phyloP scores from a whole-genome alignment of 2,113 vertebrate genomes.

The Oryzias melastigma region DNA sequence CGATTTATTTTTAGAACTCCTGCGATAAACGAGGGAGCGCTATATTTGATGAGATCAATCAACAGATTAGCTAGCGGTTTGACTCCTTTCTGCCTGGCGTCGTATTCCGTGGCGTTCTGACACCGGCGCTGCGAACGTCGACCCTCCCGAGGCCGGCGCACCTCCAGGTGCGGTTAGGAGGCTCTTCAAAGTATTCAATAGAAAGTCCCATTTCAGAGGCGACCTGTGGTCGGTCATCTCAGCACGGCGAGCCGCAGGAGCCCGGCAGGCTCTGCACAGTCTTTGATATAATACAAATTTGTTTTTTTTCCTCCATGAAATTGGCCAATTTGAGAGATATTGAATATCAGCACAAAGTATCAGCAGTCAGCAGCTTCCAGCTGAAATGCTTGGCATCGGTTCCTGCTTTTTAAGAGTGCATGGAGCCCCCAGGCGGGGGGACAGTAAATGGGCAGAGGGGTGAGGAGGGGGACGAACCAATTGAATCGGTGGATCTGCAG shows the following conservation, averaged over 20 bases:
- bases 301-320: constrained; percentile 33
- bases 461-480: constrained; percentile 24
- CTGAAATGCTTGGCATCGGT: constrained; percentile 33
- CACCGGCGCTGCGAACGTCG: no score
- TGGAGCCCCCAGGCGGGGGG: constrained; percentile 29
- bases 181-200: no score
- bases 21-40: no score
- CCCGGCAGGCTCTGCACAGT: constrained; percentile 4
- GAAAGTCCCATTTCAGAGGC: no score
- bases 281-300: constrained; percentile 8
- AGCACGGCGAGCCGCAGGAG: not conserved
- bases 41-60: no score
- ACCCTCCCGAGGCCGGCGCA: no score
- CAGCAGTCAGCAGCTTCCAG: constrained; percentile 45
- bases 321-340: constrained; percentile 43
- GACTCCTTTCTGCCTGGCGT: no score
- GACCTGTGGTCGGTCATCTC: not conserved
- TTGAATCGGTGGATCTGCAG: constrained; percentile 41
- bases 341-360: constrained; percentile 46
- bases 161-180: no score
- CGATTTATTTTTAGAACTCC: no score
- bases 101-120: no score
- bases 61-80: no score
- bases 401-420: constrained; percentile 37
- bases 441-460: not conserved